Conservation (phyloP, 2,888 invertebrate species). For the Galerucella nymphaeae region DNA sequence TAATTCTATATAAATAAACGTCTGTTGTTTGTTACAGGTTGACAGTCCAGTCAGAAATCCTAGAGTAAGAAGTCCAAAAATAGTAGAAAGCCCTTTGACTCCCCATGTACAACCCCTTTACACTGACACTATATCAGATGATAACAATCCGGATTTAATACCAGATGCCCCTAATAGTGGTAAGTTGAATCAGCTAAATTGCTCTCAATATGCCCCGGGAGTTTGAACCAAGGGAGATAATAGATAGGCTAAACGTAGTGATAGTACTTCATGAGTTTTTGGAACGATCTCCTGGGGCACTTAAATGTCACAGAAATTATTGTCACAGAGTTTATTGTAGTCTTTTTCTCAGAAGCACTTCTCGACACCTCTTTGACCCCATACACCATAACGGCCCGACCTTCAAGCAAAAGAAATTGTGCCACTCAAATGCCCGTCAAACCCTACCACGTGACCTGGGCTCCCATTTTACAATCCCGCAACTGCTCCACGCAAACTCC, state of each 20-base stretch:
- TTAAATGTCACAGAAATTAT: background rate
- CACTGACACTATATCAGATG: slow-evolving; percentile 61
- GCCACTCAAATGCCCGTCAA: slow-evolving; percentile 66
- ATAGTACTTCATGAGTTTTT: too few relatives aligned
- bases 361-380: slow-evolving; percentile 57
- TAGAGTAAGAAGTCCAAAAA: slow-evolving; percentile 56
- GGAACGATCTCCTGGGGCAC: background rate
- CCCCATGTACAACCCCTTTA: slow-evolving; percentile 60
- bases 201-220: too few relatives aligned
- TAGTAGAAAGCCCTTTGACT: slow-evolving; percentile 60
- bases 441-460: slow-evolving; percentile 66
- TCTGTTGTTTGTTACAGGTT: slow-evolving; percentile 48
- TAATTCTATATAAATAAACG: background rate
- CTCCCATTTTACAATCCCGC: slow-evolving; percentile 63
- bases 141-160: slow-evolving; percentile 65
- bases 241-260: too few relatives aligned
- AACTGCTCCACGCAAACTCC: slow-evolving; percentile 65
- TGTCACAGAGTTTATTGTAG: background rate
- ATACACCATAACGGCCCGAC: slow-evolving; percentile 63
- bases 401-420: slow-evolving; percentile 63
- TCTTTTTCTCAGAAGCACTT: slow-evolving; percentile 57
- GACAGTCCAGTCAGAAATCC: slow-evolving; percentile 62
- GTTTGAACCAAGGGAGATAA: too few relatives aligned
- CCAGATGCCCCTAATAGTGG: slow-evolving; percentile 62
- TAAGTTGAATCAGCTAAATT: slow-evolving; percentile 46